Conservation (phyloP, 2,113 vertebrate species). For the Heteronetta atricapilla region DNA sequence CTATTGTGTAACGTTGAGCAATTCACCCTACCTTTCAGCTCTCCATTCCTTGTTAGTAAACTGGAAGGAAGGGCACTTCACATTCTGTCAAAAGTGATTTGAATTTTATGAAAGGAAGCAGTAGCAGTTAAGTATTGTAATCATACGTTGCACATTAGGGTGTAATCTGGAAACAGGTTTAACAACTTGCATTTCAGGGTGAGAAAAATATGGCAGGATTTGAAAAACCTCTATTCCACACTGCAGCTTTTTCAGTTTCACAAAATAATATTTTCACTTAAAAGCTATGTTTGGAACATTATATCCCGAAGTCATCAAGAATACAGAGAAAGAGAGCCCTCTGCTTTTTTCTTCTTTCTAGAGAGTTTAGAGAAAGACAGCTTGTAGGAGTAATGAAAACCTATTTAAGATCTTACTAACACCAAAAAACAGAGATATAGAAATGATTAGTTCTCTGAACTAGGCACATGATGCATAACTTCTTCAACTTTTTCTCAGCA, state of each 20-base stretch:
- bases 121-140: background rate
- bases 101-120: background rate
- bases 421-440: background rate
- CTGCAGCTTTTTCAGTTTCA: background rate
- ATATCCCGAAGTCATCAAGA: background rate
- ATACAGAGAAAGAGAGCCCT: background rate
- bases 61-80: background rate
- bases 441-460: background rate
- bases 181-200: background rate
- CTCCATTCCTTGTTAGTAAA: background rate
- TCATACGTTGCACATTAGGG: background rate
- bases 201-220: background rate
- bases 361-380: background rate
- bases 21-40: background rate
- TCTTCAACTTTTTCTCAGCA: no score
- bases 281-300: background rate
- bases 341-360: background rate
- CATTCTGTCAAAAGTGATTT: background rate
- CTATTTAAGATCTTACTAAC: constrained; percentile 17
- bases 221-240: background rate
- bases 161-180: background rate
- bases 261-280: background rate
- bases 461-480: background rate
- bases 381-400: constrained; percentile 8
- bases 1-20: background rate